phyloP scores from a whole-genome alignment of 2,888 invertebrate species.

The Tachina grossa region DNA sequence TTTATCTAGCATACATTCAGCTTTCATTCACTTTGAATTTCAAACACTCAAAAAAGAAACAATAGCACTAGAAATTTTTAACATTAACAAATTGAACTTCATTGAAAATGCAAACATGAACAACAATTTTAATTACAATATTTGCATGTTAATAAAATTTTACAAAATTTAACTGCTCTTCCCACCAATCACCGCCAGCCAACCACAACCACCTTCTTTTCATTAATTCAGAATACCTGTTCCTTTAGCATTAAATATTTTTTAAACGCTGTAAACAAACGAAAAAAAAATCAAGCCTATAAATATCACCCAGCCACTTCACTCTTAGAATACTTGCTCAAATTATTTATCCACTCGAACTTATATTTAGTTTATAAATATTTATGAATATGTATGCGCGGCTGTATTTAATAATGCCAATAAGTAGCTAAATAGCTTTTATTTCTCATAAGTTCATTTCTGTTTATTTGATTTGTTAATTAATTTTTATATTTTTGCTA shows the following conservation, averaged over 20 bases:
- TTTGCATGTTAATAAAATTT: slow-evolving; percentile 35
- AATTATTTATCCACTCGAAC: slow-evolving; percentile 22
- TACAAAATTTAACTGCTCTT: slow-evolving; percentile 8
- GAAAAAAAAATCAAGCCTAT: background rate
- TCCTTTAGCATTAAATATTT: slow-evolving; percentile 29
- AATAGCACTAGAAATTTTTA: background rate
- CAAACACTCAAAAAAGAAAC: background rate
- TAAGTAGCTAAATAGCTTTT: slow-evolving; percentile 58
- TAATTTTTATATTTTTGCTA: background rate
- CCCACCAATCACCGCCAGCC: background rate
- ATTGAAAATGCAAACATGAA: slow-evolving; percentile 17
- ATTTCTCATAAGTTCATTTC: slow-evolving; percentile 7
- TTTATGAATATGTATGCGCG: slow-evolving; percentile 38
- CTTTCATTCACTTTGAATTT: slow-evolving; percentile 23
- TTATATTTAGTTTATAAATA: slow-evolving; percentile 11
- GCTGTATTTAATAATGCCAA: slow-evolving; percentile 57
- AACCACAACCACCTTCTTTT: background rate
- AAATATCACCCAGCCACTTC: slow-evolving; percentile 15
- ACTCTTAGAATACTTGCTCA: slow-evolving; percentile 40
- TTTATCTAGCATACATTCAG: slow-evolving; percentile 23
- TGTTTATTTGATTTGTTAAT: background rate
- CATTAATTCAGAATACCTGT: slow-evolving; percentile 15
- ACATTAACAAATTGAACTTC: background rate
- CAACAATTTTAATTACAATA: slow-evolving; percentile 18
- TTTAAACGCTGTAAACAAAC: slow-evolving; percentile 12